Base-by-base conservation (phyloP, 2,113 vertebrate genomes). In the Trogon surrucura region DNA sequence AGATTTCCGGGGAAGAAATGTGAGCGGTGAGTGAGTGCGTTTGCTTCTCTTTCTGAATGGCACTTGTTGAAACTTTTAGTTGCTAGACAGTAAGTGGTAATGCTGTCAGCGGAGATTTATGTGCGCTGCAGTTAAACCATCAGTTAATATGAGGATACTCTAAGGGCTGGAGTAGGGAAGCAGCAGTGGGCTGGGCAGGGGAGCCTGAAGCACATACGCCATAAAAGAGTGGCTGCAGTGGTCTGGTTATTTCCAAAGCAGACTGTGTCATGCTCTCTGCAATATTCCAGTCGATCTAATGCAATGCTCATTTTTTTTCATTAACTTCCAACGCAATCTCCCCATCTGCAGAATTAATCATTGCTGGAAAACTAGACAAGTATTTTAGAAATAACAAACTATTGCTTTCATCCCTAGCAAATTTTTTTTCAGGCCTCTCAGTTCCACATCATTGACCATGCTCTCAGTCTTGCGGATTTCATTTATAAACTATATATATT, bases 301-400 rank as follows among this genome's bases (percentile, higher is more conserved):
- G 72, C 50, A 89, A 41, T 44, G 29, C 29, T 84, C 27, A 3
- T 86, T 93, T 89, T 48, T 83, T 92, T 90, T 92, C 64, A 70
- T 88, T 81, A 90, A 36, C 50, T 53, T 91, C 80, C 65, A 65
- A 53, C 3, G 0, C 61, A 81, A 27, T 23, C 51, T 94, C 45
- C n/a, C 77, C 70, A 45, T 81, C 90, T 96, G 94, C 82, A 10
- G 12, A 71, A 92, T 96, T 92, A 88, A 93, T 95, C 89, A 86
- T 56, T 48, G 57, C 51, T 97, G 89, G 87, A 89, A 82, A 87
- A 29, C 18, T 47, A 38, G 85, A 60, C 30, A 12, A 77, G 58
- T 58, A 54, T 77, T 81, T 84, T 16, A 80, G 66, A 87, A 93
- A 78, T 64, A 78, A 73, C 51, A 91, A 94, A 79, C 65, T 78